Evolutionary conservation across 2,888 invertebrate genomes (phyloP), one percentile per base, ranked within the genome.

Genomic region (Altica lythri): DNA sequence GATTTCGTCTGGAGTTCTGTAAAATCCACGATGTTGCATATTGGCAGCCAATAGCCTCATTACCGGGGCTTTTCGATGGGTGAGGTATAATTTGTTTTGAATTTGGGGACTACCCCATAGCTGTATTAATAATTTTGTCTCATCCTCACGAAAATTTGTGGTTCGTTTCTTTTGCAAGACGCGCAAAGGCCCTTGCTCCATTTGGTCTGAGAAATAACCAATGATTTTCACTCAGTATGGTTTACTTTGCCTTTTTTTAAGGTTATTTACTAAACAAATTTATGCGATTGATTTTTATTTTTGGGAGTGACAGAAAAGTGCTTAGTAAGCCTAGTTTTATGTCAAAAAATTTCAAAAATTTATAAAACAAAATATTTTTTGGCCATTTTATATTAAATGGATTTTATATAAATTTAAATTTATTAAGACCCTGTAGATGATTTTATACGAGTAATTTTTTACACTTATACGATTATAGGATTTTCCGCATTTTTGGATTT

Each of bases 131-230:
- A 83, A 67, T 69, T 80, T 81, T 8, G 82, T 83, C 70, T 83
- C 83, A 61, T 83, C 82, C 61, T 82, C 81, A 66, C 82, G 82
- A 64, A 83, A 83, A 71, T 83, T 83, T 30, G 82, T 79, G 66
- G 82, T 82, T 45, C 82, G 79, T 67, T 76, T 76, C 72, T 77
- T 77, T 68, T 74, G 74, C 52, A 74, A 67, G 54, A 74, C 73
- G 62, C 74, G 71, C 57, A 70, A 57, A 18, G 57, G 50, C 46
- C 49, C 43, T 48, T 62, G 58, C 45, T 70, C 67, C 64, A 67
- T 68, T 65, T 64, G 61, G 62, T 56, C 55, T 59, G 60, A 50
- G 60, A 50, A 60, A 57, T 40, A 60, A 59, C 50, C 55, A 59
- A 55, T 61, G 54, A 57, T 55, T 42, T 55, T 57, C 59, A 65